Conservation (phyloP, 2,113 vertebrate species). For the Ondatra zibethicus region DNA sequence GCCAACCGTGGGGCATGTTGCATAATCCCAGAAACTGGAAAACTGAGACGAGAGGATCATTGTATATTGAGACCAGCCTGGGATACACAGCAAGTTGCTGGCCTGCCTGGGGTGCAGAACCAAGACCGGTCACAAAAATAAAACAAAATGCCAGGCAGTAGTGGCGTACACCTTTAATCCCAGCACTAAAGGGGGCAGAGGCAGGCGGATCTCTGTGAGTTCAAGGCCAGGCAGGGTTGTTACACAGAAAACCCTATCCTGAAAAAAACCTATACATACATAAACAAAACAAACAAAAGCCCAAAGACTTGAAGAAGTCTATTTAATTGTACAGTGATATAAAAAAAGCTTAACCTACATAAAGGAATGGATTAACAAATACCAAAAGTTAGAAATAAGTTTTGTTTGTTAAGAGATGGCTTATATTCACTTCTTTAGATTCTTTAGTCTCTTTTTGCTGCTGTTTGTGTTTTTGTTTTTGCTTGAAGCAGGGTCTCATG, state of each 20-base stretch:
- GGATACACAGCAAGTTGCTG: not conserved
- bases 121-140: not conserved
- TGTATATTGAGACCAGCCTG: not conserved
- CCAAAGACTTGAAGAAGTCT: not conserved
- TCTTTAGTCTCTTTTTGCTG: not conserved
- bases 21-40: not conserved
- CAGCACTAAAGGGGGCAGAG: no score
- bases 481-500: not conserved
- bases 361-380: not conserved
- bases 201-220: no score
- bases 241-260: no score
- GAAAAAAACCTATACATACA: no score
- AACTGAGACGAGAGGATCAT: no score
- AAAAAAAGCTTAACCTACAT: conserved; percentile 52
- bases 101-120: not conserved
- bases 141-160: not conserved
- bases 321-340: conserved; percentile 26
- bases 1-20: not conserved
- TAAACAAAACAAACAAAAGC: not conserved
- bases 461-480: not conserved
- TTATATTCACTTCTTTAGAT: conserved; percentile 35
- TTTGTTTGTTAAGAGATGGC: not conserved
- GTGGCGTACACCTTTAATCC: no score
- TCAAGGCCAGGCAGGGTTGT: no score
- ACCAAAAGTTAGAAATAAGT: conserved; percentile 27